Percentiles rank a stretch among this genome's conserved stretches.
Evolutionary conservation across 2,113 vertebrate species (phyloP).

Genomic region (Trichechus manatus): DNA sequence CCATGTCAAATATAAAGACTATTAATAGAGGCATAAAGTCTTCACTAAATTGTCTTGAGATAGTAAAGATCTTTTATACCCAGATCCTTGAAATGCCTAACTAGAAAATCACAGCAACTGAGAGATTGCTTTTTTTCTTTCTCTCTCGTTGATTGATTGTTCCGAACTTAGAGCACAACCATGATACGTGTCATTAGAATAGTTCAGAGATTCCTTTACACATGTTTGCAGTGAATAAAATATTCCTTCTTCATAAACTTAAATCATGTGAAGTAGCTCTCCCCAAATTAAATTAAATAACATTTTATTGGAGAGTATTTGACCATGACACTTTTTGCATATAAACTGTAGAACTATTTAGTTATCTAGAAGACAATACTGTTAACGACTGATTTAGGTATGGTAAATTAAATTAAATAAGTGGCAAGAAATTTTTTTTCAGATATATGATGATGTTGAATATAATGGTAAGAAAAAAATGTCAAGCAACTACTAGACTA

Average conservation of each 20-base stretch:
- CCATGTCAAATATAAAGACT: neutral
- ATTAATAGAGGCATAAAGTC: neutral
- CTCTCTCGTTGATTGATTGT: neutral
- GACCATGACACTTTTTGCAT: neutral
- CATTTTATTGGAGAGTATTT: neutral
- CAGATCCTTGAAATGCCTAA: neutral
- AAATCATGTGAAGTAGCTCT: neutral
- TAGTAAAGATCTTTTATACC: neutral
- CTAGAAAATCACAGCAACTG: neutral
- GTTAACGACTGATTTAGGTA: neutral
- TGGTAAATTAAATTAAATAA: neutral
- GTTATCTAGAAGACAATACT: neutral
- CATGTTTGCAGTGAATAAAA: neutral
- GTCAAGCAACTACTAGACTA: neutral
- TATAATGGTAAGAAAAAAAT: neutral
- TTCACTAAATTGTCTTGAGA: neutral
- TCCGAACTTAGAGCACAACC: neutral
- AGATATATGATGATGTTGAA: neutral
- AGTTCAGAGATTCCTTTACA: neutral
- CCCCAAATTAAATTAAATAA: conserved; percentile 28
- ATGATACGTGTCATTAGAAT: neutral
- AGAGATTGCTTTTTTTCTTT: neutral
- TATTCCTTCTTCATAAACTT: neutral
- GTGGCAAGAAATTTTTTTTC: neutral
- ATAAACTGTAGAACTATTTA: neutral